These are phyloP conservation scores for Taeniopygia guttata DNA, from an alignment of 2,797 vertebrate species.

Conservation along the genomic window DNA sequence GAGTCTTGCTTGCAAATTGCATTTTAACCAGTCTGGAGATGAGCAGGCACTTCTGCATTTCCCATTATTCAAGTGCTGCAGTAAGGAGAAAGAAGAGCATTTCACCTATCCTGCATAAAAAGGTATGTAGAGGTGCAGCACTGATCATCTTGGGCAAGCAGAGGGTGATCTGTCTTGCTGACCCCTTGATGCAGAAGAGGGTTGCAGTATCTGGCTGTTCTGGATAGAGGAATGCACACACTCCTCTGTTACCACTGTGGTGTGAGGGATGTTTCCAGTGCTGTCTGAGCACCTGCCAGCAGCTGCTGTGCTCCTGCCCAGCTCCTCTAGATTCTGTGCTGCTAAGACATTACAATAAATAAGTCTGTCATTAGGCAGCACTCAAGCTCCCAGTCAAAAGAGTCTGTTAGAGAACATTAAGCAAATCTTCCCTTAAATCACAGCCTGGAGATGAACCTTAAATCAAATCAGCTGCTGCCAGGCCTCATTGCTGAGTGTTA, in stretches of 20 bases:
- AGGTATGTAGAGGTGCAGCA: neutral
- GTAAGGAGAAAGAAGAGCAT: neutral
- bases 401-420: constrained; percentile 72
- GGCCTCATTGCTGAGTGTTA: constrained; percentile 67
- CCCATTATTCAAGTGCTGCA: neutral
- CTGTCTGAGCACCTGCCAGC: constrained; percentile 21
- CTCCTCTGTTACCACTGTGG: neutral
- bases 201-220: neutral
- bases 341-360: constrained; percentile 57
- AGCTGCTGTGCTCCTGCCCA: neutral
- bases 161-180: neutral
- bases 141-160: neutral
- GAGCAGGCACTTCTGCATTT: neutral
- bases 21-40: neutral
- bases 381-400: constrained; percentile 65
- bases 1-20: neutral
- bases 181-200: neutral
- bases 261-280: neutral
- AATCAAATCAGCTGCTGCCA: constrained; percentile 70
- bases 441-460: constrained; percentile 70
- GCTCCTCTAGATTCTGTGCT: constrained; percentile 13
- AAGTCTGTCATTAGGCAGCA: constrained; percentile 67
- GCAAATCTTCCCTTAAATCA: constrained; percentile 70
- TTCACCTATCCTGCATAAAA: fast-evolving
- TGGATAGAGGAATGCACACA: neutral